Conservation (phyloP, 2,113 vertebrate species). For the human region DNA sequence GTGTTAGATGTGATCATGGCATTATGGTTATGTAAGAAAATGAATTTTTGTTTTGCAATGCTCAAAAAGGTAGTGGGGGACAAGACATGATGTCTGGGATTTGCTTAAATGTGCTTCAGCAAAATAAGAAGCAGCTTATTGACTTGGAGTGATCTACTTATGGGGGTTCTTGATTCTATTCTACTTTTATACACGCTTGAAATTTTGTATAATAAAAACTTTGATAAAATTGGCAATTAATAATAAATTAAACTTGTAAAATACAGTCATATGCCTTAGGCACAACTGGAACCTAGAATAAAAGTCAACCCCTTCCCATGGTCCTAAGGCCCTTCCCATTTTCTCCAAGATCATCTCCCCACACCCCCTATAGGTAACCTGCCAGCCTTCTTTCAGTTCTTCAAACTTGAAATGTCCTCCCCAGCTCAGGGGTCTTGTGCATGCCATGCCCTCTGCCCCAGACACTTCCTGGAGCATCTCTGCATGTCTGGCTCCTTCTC, state of each 20-base stretch:
- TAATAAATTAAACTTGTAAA: conserved; percentile 13
- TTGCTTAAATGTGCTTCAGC: not conserved
- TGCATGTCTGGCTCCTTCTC: not conserved
- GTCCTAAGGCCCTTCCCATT: not conserved
- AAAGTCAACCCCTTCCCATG: not conserved
- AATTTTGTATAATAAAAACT: not conserved
- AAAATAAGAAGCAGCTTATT: not conserved
- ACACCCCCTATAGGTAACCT: not conserved
- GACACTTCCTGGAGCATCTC: not conserved
- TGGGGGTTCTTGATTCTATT: not conserved
- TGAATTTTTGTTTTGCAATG: not conserved
- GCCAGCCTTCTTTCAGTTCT: not conserved
- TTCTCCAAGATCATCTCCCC: not conserved
- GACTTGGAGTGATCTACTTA: not conserved
- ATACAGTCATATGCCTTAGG: not conserved
- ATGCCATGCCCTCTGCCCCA: not conserved
- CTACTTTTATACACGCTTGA: not conserved
- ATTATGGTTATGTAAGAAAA: not conserved
- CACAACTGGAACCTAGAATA: not conserved
- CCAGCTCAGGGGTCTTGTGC: not conserved
- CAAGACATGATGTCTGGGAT: not conserved
- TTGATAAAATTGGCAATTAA: not conserved
- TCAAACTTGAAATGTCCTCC: not conserved
- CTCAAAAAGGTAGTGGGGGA: not conserved
- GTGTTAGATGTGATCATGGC: not conserved